Conservation (phyloP, 2,888 invertebrate genomes). For the Periphyllus acericola region DNA sequence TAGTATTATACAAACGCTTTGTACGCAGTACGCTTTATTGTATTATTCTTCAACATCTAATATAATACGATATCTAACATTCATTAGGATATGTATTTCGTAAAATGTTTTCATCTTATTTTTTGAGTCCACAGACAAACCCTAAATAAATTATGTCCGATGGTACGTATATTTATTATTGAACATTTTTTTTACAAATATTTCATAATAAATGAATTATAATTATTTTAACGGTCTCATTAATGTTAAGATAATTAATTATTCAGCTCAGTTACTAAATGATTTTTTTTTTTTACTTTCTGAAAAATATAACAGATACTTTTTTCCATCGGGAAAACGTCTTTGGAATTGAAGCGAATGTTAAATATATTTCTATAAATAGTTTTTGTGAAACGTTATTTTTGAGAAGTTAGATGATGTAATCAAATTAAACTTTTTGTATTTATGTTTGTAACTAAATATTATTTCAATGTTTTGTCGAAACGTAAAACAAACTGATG, state of each 20-base stretch:
- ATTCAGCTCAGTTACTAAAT: not conserved
- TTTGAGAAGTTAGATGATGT: not conserved
- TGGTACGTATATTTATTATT: not conserved
- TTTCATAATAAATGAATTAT: not conserved
- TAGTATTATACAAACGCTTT: not conserved
- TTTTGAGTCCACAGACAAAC: not conserved
- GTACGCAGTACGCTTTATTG: not conserved
- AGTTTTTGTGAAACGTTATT: not conserved
- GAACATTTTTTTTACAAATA: too few species aligned
- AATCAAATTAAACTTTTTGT: not conserved
- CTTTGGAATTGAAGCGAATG: not conserved
- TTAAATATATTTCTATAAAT: not conserved
- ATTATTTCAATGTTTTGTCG: not conserved
- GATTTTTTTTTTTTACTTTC: not conserved
- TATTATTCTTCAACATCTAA: not conserved
- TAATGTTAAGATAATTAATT: not conserved
- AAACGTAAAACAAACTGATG: not conserved
- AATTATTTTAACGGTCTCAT: not conserved
- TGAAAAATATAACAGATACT: not conserved
- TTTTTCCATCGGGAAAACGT: not conserved
- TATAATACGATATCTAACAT: too few species aligned
- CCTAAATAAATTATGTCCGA: not conserved
- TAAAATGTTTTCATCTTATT: not conserved
- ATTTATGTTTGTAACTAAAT: slow-evolving; percentile 1
- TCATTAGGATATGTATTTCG: too few species aligned